Evolutionary conservation across 2,797 vertebrate species (phyloP).

Genomic region (Rachycentron canadum): DNA sequence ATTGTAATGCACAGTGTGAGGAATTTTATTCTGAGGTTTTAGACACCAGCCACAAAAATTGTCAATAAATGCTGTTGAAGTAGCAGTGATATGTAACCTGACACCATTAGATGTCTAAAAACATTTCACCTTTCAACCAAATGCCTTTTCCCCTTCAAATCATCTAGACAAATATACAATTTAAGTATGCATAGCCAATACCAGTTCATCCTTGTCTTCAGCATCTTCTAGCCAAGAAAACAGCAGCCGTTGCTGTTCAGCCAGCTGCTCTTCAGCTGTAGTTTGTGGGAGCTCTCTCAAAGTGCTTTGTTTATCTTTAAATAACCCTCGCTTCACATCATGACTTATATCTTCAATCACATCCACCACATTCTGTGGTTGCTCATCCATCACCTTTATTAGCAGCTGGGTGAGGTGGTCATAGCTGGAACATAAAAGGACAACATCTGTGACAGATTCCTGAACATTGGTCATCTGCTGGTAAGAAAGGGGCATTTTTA

Average conservation of each 20-base stretch:
- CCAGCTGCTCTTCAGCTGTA: conserved; percentile 80
- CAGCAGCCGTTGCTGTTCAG: conserved; percentile 86
- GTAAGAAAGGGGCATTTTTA: no score
- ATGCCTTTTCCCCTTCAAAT: conserved; percentile 11
- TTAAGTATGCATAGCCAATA: conserved; percentile 29
- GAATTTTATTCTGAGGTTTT: neutral
- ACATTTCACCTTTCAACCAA: neutral
- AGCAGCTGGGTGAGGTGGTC: conserved; percentile 91
- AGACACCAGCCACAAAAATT: neutral
- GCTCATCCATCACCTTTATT: conserved; percentile 91
- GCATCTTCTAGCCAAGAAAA: conserved; percentile 80
- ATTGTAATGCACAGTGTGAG: no score
- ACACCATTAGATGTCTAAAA: neutral
- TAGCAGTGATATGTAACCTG: neutral
- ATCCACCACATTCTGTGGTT: conserved; percentile 89
- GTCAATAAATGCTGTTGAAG: neutral
- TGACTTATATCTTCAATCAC: conserved; percentile 91
- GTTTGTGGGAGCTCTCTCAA: conserved; percentile 81
- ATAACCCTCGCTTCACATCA: conserved; percentile 87
- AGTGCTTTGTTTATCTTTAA: conserved; percentile 84
- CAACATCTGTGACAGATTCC: neutral
- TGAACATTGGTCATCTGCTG: neutral
- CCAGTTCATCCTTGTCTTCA: conserved; percentile 77
- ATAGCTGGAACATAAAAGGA: conserved; percentile 84
- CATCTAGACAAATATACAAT: conserved; percentile 63